A percentile compares a stretch with the other conserved stretches of the same genome.
Conservation (phyloP, 2,113 vertebrate genomes). For the Nematolebias whitei region DNA sequence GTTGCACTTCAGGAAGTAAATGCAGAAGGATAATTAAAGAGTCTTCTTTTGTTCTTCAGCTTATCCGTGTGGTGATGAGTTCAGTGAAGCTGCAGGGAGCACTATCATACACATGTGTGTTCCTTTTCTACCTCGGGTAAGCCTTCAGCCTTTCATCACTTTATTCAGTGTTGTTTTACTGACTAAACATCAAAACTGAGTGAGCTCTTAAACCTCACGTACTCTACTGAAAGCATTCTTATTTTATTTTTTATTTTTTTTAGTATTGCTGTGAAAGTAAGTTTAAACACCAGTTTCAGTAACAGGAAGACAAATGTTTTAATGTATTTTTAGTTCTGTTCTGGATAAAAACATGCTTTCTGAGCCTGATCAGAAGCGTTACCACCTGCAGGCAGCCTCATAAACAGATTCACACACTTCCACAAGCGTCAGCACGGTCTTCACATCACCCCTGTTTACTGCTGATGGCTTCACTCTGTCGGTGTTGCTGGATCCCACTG, state of each 20-base stretch:
- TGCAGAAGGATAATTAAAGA: not conserved
- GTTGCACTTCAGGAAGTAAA: slow-evolving; percentile 9
- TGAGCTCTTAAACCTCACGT: not conserved
- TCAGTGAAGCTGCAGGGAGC: slow-evolving; percentile 95
- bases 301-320: no score
- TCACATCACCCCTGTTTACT: slow-evolving; percentile 32
- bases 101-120: slow-evolving; percentile 87
- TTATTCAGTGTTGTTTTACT: not conserved
- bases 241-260: not conserved
- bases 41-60: slow-evolving; percentile 69
- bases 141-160: slow-evolving; percentile 27
- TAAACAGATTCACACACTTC: slow-evolving; percentile 49
- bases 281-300: no score
- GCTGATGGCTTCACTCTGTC: slow-evolving; percentile 47
- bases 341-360: slow-evolving; percentile 2
- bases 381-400: slow-evolving; percentile 26
- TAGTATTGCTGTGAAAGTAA: slow-evolving; percentile 3
- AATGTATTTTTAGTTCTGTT: not conserved
- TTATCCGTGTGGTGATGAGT: slow-evolving; percentile 94
- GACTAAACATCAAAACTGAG: rapidly evolving
- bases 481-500: slow-evolving; percentile 54
- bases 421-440: slow-evolving; percentile 58
- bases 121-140: slow-evolving; percentile 98
- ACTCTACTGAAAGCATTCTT: not conserved
- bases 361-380: slow-evolving; percentile 3